Evolutionary conservation across 2,888 invertebrate species (phyloP), one percentile per base, ranked within the genome.

Genomic region (Cataglyphis altisquamis): DNA sequence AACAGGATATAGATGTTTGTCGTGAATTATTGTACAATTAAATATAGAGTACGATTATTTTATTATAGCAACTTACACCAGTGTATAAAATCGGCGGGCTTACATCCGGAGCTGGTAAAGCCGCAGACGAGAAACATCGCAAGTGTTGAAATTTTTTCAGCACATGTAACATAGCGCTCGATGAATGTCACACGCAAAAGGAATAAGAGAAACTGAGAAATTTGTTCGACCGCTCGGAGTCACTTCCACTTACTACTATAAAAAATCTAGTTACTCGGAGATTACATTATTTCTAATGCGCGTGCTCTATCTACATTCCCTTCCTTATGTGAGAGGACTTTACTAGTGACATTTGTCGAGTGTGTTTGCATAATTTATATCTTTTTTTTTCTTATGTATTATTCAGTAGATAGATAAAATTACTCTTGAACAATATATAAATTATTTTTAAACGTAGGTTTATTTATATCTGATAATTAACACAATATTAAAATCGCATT

Each of bases 21-120:
- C 48, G 18, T 18, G 1, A 48, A 48, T 48, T 45, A 45, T 45
- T 18, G 48, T 6, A 48, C 1, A 60, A 60, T 60, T 57, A 12
- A 29, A 29, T 29, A 29, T 25, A 57, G 3, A 18, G 1, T 18
- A 32, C n/a, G 9, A 25, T 3, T 32, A 15, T 1, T 63, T 63
- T 63, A 32, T 10, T 10, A 39, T 10, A 18, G 15, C 18, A 10
- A 32, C 2, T 96, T 95, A 97, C 98, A 91, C 98, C 98, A 18
- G 97, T 97, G 92, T 97, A 97, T n/a, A 97, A 95, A 87, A 98
- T 95, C 89, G 97, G 96, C 0, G 98, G 98, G 88, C 96, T 96
- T 3, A 95, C 96, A 86, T 97, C 96, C 0, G 97, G 97, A 55
- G 96, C 95, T 5, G 97, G 97, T 66, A 96, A 93, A 3, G 96